phyloP scores from a whole-genome alignment of 2,888 invertebrate genomes.

The Athetis lepigone region DNA sequence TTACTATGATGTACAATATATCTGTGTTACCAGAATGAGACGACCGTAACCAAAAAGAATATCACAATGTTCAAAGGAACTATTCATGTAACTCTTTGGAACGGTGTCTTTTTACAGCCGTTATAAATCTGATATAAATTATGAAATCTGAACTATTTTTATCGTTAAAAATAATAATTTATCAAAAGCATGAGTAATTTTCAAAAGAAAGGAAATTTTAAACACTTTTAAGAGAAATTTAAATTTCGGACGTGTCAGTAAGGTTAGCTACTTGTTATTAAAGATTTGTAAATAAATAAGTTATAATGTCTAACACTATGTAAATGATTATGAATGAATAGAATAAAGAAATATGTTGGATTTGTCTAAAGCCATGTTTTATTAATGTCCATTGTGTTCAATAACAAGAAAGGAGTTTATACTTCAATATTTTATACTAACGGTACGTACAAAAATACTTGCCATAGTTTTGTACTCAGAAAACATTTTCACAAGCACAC shows the following conservation, averaged over 20 bases:
- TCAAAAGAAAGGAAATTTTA: slow-evolving; percentile 27
- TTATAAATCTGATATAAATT: slow-evolving; percentile 53
- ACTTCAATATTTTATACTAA: neutral
- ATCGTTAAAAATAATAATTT: slow-evolving; percentile 44
- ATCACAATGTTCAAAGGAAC: neutral
- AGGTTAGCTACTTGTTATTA: slow-evolving; percentile 54
- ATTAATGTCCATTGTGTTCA: neutral
- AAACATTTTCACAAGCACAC: slow-evolving; percentile 22
- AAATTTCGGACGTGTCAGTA: slow-evolving; percentile 60
- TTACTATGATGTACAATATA: no score
- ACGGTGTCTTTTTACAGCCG: neutral
- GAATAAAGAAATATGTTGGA: slow-evolving; percentile 79
- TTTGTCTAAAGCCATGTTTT: slow-evolving; percentile 63
- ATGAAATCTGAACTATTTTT: slow-evolving; percentile 43
- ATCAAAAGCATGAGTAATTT: slow-evolving; percentile 33
- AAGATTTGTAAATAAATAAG: slow-evolving; percentile 74
- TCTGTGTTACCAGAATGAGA: no score
- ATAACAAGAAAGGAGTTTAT: neutral
- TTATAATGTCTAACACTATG: slow-evolving; percentile 64
- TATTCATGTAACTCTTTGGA: neutral
- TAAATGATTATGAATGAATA: slow-evolving; percentile 74
- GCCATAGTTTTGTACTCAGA: slow-evolving; percentile 5
- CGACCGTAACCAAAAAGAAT: neutral
- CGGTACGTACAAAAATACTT: neutral
- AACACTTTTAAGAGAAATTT: slow-evolving; percentile 46